Conservation (phyloP, 1,140 invertebrate species). For the Apis florea region DNA sequence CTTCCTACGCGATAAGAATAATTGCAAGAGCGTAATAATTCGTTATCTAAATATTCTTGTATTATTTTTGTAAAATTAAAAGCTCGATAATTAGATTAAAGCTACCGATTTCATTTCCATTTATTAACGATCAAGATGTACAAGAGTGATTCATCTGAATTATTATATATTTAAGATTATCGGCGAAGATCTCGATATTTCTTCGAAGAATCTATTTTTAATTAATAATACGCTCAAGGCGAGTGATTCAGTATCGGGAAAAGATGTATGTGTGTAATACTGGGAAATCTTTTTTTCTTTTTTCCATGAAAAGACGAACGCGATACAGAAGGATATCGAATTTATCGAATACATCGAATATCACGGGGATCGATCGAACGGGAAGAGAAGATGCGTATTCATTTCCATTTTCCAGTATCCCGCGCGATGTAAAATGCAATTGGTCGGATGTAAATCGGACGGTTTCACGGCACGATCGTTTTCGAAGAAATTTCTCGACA, state of each 20-base stretch:
- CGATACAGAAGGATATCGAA: neutral
- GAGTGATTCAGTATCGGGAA: neutral
- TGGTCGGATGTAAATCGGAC: neutral
- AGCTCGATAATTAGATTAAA: neutral
- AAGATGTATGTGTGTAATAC: neutral
- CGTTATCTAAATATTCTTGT: neutral
- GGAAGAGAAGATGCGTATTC: neutral
- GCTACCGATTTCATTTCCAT: slow-evolving; percentile 2
- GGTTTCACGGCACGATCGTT: neutral
- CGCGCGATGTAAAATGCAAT: neutral
- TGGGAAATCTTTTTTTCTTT: neutral
- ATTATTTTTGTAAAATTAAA: neutral
- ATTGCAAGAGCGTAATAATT: neutral
- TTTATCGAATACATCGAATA: neutral
- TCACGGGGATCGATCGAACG: neutral
- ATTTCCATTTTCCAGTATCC: neutral
- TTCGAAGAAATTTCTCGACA: neutral
- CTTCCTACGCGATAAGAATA: neutral
- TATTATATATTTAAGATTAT: neutral
- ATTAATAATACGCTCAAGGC: neutral
- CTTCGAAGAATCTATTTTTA: neutral
- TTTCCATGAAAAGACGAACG: neutral
- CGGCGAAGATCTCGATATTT: neutral
- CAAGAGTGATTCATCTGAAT: neutral
- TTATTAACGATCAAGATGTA: neutral